Evolutionary conservation across 53 echinoderm and acorn worm species (phyloP), one percentile per base, ranked within the genome.

Genomic region (Temnopleurus reevesii): DNA sequence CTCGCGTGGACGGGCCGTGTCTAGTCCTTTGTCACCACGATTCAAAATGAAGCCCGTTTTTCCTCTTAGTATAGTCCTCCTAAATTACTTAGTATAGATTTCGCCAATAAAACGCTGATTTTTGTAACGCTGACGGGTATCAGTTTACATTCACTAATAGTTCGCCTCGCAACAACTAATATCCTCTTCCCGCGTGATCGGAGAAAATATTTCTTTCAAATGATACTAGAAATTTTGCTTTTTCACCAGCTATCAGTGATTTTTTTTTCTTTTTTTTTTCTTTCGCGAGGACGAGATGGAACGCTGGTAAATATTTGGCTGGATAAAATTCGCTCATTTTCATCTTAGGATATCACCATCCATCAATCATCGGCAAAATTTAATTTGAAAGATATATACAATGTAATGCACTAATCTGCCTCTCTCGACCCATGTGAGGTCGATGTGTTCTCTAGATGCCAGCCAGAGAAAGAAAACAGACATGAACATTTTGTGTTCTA

Each of bases 41-140:
- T 71, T 71, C 71, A n/a, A 71, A 71, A 71, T 71, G 71, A 71
- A 41, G n/a, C n/a, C 17, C 41, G n/a, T 63, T 71, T 71, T 71
- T 71, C 41, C n/a, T 7, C 41, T 41, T 71, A 10, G 19, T 8
- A 71, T 71, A 23, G 41, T 71, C 71, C 41, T 71, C 71, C 71
- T 71, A 71, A 41, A 71, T 71, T 71, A 71, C 71, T 71, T 71
- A 71, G 71, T 71, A 71, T 71, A 41, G 71, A 71, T 71, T 71
- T 71, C 71, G 41, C 71, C 71, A 71, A 71, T 71, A 71, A 71
- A 71, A 71, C 71, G 71, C 71, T 71, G 71, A 71, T 71, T 71
- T 71, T 71, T 71, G 71, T 71, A 71, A n/a, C 43, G 71, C 71
- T 36, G 41, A 9, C 9, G 71, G n/a, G 28, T 71, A 71, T 71